phyloP scores from a whole-genome alignment of 2,797 vertebrate genomes.

The Tapera naevia region DNA sequence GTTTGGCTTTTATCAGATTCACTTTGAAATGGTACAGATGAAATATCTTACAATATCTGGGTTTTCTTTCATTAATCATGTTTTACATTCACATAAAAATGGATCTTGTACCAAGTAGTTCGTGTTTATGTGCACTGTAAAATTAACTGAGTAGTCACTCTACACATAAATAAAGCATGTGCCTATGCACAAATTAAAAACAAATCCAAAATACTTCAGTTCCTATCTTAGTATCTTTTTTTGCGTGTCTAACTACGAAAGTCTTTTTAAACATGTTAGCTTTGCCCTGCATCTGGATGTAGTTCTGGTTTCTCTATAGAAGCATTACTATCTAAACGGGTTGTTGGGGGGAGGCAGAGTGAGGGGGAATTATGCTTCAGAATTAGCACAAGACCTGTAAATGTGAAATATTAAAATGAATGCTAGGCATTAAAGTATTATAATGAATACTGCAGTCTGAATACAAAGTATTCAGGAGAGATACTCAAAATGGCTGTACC shows the following conservation, averaged over 20 bases:
- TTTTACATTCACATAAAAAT: constrained; percentile 33
- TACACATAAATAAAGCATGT: background rate
- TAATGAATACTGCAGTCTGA: too few species aligned
- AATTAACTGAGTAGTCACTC: constrained; percentile 13
- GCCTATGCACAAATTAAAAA: constrained; percentile 2
- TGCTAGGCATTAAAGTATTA: too few species aligned
- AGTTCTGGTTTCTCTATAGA: background rate
- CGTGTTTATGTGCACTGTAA: constrained; percentile 11
- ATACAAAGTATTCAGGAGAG: too few species aligned
- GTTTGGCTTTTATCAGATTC: constrained; percentile 29
- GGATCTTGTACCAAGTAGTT: constrained; percentile 7
- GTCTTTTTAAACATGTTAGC: background rate
- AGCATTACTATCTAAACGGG: background rate
- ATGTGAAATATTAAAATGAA: too few species aligned
- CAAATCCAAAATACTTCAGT: background rate
- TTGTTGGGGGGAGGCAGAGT: background rate
- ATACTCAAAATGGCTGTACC: too few species aligned
- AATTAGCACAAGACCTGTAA: too few species aligned
- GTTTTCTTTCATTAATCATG: constrained; percentile 22
- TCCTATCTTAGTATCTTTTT: background rate
- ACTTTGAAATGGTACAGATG: constrained; percentile 4
- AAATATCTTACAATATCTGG: constrained; percentile 18
- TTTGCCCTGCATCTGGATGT: background rate
- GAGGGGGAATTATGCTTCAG: background rate
- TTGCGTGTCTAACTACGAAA: background rate